Base-by-base conservation (phyloP, 2,113 vertebrate genomes). In the Dryoscopus gambensis region DNA sequence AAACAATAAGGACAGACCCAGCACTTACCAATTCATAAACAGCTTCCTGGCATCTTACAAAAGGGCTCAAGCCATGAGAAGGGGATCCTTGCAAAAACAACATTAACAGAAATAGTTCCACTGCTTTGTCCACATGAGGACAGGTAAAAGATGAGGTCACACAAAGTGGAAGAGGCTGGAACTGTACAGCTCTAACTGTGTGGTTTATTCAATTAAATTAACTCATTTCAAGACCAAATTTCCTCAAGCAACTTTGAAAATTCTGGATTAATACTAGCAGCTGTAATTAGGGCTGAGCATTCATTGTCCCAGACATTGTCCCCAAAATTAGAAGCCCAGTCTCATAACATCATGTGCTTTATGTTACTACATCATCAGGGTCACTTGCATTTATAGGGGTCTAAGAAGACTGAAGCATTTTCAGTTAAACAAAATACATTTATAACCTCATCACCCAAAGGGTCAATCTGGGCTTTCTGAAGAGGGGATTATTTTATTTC, bases 1-100 rank as follows among this genome's bases (percentile, higher is more conserved):
- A 84, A 96, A 96, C 95, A 94, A 89, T 84, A 64, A 76, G 60
- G 79, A 57, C 56, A 90, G 64, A 78, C 28, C 88, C 76, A 90
- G 75, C 47, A 93, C 86, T 73, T 83, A 88, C 71, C 92, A 90
- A 84, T 81, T 76, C 68, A 75, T 69, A 78, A 93, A 78, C 83
- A 81, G 73, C 83, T 89, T 95, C 83, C 86, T 94, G 88, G 93
- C 85, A 95, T 92, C 88, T 49, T 70, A 49, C 68, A 46, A 68
- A 95, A 93, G 35, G 31, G n/a, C 28, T 67, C 35, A 28, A 71
- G 85, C 85, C 90, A 71, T 23, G 52, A 94, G 83, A 81, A 89
- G 92, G 92, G 37, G 80, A 93, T 95, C 68, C 91, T 96, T 94
- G 71, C 64, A 95, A 62, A 93, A 92, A 88, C 84, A 94, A 37